These are phyloP conservation scores for Papilio aristodemus DNA, from an alignment of 1,140 invertebrate species.

Conservation along the genomic window DNA sequence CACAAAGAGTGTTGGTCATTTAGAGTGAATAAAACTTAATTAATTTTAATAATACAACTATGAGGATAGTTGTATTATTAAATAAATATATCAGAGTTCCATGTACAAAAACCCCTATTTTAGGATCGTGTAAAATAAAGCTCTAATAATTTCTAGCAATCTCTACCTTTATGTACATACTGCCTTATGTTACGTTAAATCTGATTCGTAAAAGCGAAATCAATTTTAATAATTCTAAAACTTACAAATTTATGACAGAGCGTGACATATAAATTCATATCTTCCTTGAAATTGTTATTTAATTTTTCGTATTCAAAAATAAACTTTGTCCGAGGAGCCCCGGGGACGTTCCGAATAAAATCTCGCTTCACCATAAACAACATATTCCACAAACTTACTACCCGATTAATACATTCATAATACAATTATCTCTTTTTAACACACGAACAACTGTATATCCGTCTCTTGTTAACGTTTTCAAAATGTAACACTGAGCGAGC, in stretches of 20 bases:
- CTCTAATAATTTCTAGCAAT: too few species aligned
- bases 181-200: background rate
- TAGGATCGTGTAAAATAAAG: too few species aligned
- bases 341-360: slow-evolving; percentile 21
- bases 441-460: background rate
- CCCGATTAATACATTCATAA: slow-evolving; percentile 77
- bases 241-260: slow-evolving; percentile 11
- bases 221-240: background rate
- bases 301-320: slow-evolving; percentile 32
- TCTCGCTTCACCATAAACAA: slow-evolving; percentile 55
- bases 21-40: too few species aligned
- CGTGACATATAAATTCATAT: slow-evolving; percentile 14
- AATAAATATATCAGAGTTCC: too few species aligned
- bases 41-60: too few species aligned
- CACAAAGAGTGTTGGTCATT: too few species aligned
- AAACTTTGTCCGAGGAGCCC: background rate
- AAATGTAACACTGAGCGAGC: slow-evolving; percentile 73
- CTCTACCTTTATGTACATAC: too few species aligned
- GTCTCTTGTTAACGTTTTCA: slow-evolving; percentile 62
- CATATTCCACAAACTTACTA: slow-evolving; percentile 71
- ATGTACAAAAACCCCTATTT: slow-evolving; percentile 30
- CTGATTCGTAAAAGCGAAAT: background rate
- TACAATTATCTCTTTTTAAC: slow-evolving; percentile 48
- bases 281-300: slow-evolving; percentile 19
- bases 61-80: too few species aligned